A percentile compares a stretch with the other conserved stretches of the same genome.
phyloP scores from a whole-genome alignment of 2,113 vertebrate species.

The Trogon surrucura region DNA sequence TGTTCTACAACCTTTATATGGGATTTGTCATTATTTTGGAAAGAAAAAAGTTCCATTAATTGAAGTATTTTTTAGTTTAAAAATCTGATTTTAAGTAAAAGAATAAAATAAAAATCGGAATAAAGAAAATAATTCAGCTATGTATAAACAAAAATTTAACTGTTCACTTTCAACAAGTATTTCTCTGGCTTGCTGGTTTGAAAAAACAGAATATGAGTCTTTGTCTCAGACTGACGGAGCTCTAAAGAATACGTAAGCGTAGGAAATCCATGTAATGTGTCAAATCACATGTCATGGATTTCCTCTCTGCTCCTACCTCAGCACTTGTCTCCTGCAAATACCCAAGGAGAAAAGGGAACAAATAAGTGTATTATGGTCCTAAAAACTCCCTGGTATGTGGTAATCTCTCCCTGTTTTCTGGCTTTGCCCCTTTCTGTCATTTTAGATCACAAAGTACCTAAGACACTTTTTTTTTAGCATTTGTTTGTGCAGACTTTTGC shows the following conservation, averaged over 20 bases:
- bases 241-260: neutral
- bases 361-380: slow-evolving; percentile 17
- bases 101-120: neutral
- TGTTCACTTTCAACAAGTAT: neutral
- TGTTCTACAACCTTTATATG: neutral
- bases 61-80: neutral
- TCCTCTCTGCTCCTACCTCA: neutral
- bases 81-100: neutral
- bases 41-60: neutral
- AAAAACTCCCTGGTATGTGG: slow-evolving; percentile 6
- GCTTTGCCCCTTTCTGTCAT: neutral
- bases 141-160: neutral
- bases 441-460: neutral
- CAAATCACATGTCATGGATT: slow-evolving; percentile 5
- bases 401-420: slow-evolving; percentile 8
- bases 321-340: neutral
- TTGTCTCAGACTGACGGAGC: neutral
- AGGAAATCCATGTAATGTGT: neutral
- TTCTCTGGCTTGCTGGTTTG: neutral
- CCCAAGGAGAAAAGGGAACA: slow-evolving; percentile 13
- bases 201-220: neutral
- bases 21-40: neutral
- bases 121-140: neutral
- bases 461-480: neutral
- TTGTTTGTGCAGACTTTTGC: neutral